Conservation (phyloP, 2,888 invertebrate species). For the Cremastinae sp. region DNA sequence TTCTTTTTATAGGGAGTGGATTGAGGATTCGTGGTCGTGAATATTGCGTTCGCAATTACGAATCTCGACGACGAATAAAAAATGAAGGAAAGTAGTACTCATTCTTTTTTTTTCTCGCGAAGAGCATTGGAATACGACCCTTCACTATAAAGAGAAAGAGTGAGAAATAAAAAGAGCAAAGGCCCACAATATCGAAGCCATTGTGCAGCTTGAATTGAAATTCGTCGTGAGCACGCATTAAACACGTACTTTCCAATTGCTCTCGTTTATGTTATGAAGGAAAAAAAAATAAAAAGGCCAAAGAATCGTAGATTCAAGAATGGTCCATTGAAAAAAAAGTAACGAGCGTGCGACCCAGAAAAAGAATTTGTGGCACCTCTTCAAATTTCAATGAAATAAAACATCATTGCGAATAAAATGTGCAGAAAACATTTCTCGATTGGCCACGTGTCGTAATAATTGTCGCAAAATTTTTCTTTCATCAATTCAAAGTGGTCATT, state of each 20-base stretch:
- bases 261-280: slow-evolving; percentile 10
- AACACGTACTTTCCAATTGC: slow-evolving; percentile 60
- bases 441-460: slow-evolving; percentile 39
- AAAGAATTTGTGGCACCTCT: slow-evolving; percentile 46
- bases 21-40: not conserved
- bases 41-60: not conserved
- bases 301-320: slow-evolving; percentile 38
- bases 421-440: slow-evolving; percentile 50
- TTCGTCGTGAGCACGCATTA: slow-evolving; percentile 73
- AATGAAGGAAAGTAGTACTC: slow-evolving; percentile 2
- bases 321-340: slow-evolving; percentile 32
- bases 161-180: slow-evolving; percentile 5
- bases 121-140: slow-evolving; percentile 14
- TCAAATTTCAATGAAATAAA: slow-evolving; percentile 44
- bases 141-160: slow-evolving; percentile 11
- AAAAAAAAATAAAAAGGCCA: slow-evolving; percentile 13
- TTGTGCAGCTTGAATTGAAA: slow-evolving; percentile 66
- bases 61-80: not conserved
- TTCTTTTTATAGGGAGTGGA: not conserved
- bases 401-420: slow-evolving; percentile 9
- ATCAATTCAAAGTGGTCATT: slow-evolving; percentile 45
- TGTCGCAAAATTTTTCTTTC: slow-evolving; percentile 40
- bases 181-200: slow-evolving; percentile 11
- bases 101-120: not conserved
- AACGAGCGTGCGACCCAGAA: slow-evolving; percentile 44